Base-by-base conservation (phyloP, 2,113 vertebrate genomes). In the Pycnonotus jocosus region DNA sequence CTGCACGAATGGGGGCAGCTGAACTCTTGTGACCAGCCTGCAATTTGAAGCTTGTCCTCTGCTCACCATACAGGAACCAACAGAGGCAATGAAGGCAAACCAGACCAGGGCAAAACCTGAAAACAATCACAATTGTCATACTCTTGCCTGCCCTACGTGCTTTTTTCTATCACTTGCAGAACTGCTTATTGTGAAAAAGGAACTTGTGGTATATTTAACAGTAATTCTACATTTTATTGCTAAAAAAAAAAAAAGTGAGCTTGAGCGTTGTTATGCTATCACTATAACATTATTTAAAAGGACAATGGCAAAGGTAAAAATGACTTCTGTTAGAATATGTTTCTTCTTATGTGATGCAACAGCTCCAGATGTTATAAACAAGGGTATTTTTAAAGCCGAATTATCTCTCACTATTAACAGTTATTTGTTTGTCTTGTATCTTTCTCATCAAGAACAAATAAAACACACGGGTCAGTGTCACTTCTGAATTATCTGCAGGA, bases 391-490 rank as follows among this genome's bases (percentile, higher is more conserved):
- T 33, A 47, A 95, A 94, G 78, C 27, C 45, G 10, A 94, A 69
- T 93, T 92, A 48, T 58, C 21, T 96, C 22, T 94, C 51, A 74
- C 7, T 94, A 10, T 64, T 89, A 72, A 72, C 40, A 18, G 4
- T 35, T 20, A n/a, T 30, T 91, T 91, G 3, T 57, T 95, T 42
- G 3, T 74, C 33, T 62, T 79, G 13, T 64, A 3, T 76, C 27
- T 82, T 38, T 85, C 15, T 93, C 60, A 40, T 71, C n/a, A 72
- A 90, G 58, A 78, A 53, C 20, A 79, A 93, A 91, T 35, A 68
- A 60, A 89, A 51, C 16, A 38, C 35, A 53, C 25, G 16, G 25
- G 53, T 87, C 3, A 2, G 12, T 51, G 60, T 56, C 45, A 57
- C 33, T 61, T 33, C 16, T 60, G 27, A 40, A 37, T 85, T 82